Evolutionary conservation across 2,113 vertebrate genomes (phyloP), one percentile per base, ranked within the genome.

Genomic region (Melanotaenia duboulayi): DNA sequence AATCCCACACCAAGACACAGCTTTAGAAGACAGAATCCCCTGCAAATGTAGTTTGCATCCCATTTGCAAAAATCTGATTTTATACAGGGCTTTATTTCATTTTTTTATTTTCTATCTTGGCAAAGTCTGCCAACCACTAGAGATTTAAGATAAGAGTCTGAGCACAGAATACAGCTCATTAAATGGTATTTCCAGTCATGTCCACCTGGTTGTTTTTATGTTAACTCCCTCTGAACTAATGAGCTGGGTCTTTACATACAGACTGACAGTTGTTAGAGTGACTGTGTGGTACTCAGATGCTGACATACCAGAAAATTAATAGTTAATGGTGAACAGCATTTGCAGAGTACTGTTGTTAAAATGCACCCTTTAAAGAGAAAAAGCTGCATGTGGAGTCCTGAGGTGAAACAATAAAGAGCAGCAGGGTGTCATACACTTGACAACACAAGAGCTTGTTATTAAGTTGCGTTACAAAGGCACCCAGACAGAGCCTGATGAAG

Each of bases 401-500:
- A n/a, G 2, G 44, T n/a, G 5, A 48, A 48, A 48, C 44, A 48
- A 48, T 19, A 9, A 35, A n/a, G 19, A 37, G 28, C 28, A n/a
- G 9, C 10, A 11, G 32, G 56, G 28, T 37, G 56, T 35, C 35
- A 20, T 13, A 20, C 56, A 58, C 32, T 35, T 17, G 25, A 65
- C n/a, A 35, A 32, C 17, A 16, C 23, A 58, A 37, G 28, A 20
- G 49, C 14, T 16, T 19, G 40, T 56, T 19, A 46, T 57, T 4
- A 48, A 46, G n/a, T 11, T 32, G 22, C 39, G 65, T 44, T 46
- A 20, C 28, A 61, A 25, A 65, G 35, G 22, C 28, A 23, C 67
- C 61, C 32, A 55, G 17, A 22, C 44, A 46, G 60, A 23, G 11
- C 40, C 63, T 67, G 42, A 49, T 32, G 54, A 58, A 50, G 19